Conservation (phyloP, 2,888 invertebrate species). For the Clistopyga incitator region DNA sequence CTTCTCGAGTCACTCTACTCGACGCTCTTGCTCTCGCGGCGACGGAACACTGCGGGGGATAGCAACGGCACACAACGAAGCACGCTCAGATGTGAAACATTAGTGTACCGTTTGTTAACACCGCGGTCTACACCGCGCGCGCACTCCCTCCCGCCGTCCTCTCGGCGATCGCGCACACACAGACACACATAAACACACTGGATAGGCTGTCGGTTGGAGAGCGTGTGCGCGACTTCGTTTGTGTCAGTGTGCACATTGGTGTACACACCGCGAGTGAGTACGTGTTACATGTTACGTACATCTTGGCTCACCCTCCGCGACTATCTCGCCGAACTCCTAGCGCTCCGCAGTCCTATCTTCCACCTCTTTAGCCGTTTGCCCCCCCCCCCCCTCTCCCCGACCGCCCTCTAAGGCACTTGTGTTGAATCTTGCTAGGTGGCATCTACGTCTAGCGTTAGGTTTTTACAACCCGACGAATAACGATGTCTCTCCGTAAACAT, state of each 20-base stretch:
- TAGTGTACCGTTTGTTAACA: slow-evolving; percentile 84
- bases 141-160: slow-evolving; percentile 57
- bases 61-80: slow-evolving; percentile 70
- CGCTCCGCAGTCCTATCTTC: slow-evolving; percentile 40
- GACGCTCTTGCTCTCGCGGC: slow-evolving; percentile 79
- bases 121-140: slow-evolving; percentile 81
- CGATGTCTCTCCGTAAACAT: slow-evolving; percentile 12
- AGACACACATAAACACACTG: slow-evolving; percentile 21
- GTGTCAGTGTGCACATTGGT: slow-evolving; percentile 52
- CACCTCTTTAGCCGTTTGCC: slow-evolving; percentile 67
- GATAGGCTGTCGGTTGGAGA: slow-evolving; percentile 8
- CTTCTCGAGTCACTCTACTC: slow-evolving; percentile 75
- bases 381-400: slow-evolving; percentile 41
- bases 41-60: slow-evolving; percentile 69
- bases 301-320: slow-evolving; percentile 25
- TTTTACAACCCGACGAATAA: slow-evolving; percentile 44
- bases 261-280: slow-evolving; percentile 52
- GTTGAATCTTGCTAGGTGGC: slow-evolving; percentile 7
- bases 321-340: slow-evolving; percentile 9
- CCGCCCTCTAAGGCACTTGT: slow-evolving; percentile 66
- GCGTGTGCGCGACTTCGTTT: slow-evolving; percentile 50
- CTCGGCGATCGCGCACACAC: slow-evolving; percentile 51
- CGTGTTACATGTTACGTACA: slow-evolving; percentile 57
- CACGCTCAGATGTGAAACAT: slow-evolving; percentile 82
- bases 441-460: slow-evolving; percentile 1